Evolutionary conservation across 1,140 invertebrate genomes (phyloP), one percentile per base, ranked within the genome.

Genomic region (Neodiprion virginianus): DNA sequence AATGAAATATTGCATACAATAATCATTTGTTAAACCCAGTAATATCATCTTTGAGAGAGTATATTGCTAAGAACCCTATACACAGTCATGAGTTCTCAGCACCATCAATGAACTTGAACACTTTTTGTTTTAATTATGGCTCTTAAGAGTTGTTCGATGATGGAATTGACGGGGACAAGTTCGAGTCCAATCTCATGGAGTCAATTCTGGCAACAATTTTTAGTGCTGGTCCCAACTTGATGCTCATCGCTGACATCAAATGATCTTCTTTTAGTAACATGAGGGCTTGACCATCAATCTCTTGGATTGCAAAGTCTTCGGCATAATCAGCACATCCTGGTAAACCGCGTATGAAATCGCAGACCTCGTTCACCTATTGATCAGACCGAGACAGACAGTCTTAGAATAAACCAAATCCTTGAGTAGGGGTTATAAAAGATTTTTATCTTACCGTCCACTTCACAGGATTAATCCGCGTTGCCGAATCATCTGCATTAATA

Each of bases 221-320:
- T 14, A 99, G 88, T 0, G 97, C 97, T 0, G 97, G 97, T 1
- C 97, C 97, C 0, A 99, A 90, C 83, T 98, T 98, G 91, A 99
- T 98, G 50, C 93, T 94, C 93, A 99, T 97, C 7, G 96, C 95
- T 48, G 94, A 94, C 90, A 98, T 98, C 10, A 99, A 88, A 88
- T 99, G 97, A 82, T 98, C 96, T 76, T 97, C 96, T 84, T 97
- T 97, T n/a, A 99, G 92, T 67, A 99, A 89, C 90, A 98, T 92
- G 23, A 99, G 86, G 8, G 97, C 97, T 84, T 98, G 96, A 0
- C 97, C 97, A 83, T 99, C 97, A 77, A 99, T 98, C 88, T 99
- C 97, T 84, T 99, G 97, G 71, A 95, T 93, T 1, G 94, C 92
- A 89, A 99, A 99, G 85, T 98, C 97, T 83, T 98, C 96, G 0